phyloP scores from a whole-genome alignment of 2,797 vertebrate species.

The Oryzias sinensis region DNA sequence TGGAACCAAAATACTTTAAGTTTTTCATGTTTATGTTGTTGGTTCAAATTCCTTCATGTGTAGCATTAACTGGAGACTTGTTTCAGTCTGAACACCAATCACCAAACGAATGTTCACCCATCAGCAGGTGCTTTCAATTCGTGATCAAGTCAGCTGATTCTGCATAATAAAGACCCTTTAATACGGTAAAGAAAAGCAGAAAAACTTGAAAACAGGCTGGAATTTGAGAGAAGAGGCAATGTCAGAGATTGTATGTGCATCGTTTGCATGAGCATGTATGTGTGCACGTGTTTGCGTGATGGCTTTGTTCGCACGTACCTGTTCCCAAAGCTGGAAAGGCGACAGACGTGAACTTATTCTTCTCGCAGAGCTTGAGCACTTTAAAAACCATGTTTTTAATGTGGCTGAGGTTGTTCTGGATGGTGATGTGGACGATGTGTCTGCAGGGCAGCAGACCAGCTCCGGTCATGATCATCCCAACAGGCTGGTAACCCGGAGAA shows the following conservation, averaged over 20 bases:
- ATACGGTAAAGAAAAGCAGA: too few relatives aligned
- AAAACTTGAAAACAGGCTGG: too few relatives aligned
- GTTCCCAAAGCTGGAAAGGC: slow-evolving; percentile 91
- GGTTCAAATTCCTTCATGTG: too few relatives aligned
- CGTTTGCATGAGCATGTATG: not conserved
- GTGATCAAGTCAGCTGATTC: too few relatives aligned
- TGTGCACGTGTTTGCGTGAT: not conserved
- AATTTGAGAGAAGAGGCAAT: too few relatives aligned
- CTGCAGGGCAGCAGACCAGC: slow-evolving; percentile 76
- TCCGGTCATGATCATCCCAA: slow-evolving; percentile 74
- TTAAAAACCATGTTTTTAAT: slow-evolving; percentile 68
- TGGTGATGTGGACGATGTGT: slow-evolving; percentile 82
- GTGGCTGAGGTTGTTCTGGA: slow-evolving; percentile 18
- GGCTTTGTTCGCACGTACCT: slow-evolving; percentile 76
- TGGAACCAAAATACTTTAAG: too few relatives aligned
- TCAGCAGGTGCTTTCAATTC: too few relatives aligned
- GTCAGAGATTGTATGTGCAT: not conserved
- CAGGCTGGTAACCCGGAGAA: slow-evolving; percentile 36
- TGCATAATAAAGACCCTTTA: too few relatives aligned
- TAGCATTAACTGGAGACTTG: too few relatives aligned
- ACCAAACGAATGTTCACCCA: too few relatives aligned
- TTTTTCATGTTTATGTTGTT: too few relatives aligned
- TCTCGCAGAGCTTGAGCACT: slow-evolving; percentile 80
- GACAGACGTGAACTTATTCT: slow-evolving; percentile 68
- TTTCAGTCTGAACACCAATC: too few relatives aligned